These are phyloP conservation scores for Harpagifer antarcticus DNA, from an alignment of 2,797 vertebrate species.

Conservation along the genomic window DNA sequence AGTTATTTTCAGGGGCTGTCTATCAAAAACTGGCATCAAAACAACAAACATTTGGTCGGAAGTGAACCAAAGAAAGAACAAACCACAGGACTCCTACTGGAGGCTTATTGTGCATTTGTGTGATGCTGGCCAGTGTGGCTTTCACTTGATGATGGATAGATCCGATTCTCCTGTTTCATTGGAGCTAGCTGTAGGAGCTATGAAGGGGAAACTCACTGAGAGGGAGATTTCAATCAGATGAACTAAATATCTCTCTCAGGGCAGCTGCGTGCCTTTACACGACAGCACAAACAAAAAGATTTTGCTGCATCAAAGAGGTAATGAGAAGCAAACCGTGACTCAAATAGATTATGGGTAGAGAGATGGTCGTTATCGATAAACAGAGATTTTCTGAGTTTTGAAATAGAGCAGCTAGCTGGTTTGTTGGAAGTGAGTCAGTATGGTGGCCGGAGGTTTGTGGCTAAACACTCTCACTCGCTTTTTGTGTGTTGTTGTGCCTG, in stretches of 20 bases:
- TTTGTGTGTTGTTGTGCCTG: conserved; percentile 64
- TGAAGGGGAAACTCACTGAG: conserved; percentile 22
- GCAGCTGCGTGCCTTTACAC: conserved; percentile 55
- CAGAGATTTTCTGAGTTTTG: conserved; percentile 45
- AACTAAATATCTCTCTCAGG: conserved; percentile 49
- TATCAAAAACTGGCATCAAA: conserved; percentile 42
- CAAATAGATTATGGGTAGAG: neutral
- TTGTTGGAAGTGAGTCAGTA: conserved; percentile 69
- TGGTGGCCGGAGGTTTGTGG: conserved; percentile 68
- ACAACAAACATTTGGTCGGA: conserved; percentile 54
- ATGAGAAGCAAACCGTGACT: conserved; percentile 46
- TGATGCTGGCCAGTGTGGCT: conserved; percentile 33
- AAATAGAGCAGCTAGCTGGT: conserved; percentile 63
- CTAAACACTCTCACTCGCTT: conserved; percentile 57
- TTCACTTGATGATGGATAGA: conserved; percentile 46
- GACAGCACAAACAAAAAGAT: conserved; percentile 70
- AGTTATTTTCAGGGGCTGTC: conserved; percentile 41
- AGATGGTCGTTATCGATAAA: conserved; percentile 61
- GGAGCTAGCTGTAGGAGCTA: conserved; percentile 24
- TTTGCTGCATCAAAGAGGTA: conserved; percentile 47
- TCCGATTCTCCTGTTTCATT: conserved; percentile 35
- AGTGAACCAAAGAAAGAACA: conserved; percentile 33
- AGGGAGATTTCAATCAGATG: conserved; percentile 48
- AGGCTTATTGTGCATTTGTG: conserved; percentile 37
- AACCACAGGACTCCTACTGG: conserved; percentile 42